Percentiles rank a stretch among this genome's conserved stretches.
phyloP scores from a whole-genome alignment of 2,888 invertebrate species.

The Melinaea menophilus region DNA sequence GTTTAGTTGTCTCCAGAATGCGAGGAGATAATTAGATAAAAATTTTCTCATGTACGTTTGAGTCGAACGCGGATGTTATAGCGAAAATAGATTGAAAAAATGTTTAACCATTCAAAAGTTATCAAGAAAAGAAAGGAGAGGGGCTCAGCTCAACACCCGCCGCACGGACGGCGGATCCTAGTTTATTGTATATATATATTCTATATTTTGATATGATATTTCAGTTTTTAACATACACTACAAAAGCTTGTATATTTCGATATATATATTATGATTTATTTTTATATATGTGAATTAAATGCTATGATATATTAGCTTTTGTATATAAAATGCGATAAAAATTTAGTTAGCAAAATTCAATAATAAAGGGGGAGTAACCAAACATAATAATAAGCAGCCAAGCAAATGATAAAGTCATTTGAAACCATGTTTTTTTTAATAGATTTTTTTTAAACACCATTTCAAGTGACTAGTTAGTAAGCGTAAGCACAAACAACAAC shows the following conservation, averaged over 20 bases:
- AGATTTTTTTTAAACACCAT: conserved; percentile 37
- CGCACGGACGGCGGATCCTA: too few relatives aligned
- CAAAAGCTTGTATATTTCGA: background rate
- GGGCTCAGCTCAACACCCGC: too few relatives aligned
- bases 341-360: conserved; percentile 33
- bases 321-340: conserved; percentile 36
- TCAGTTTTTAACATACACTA: background rate
- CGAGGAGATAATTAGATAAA: too few relatives aligned
- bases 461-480: conserved; percentile 49
- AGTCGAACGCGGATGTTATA: too few relatives aligned
- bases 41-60: too few relatives aligned
- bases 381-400: conserved; percentile 34
- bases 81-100: too few relatives aligned
- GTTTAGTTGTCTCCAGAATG: too few relatives aligned
- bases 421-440: conserved; percentile 36
- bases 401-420: conserved; percentile 33
- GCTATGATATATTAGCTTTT: conserved; percentile 63
- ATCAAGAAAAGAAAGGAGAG: too few relatives aligned
- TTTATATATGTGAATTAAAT: conserved; percentile 29
- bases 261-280: background rate
- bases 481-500: conserved; percentile 48
- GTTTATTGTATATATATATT: background rate
- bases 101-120: too few relatives aligned
- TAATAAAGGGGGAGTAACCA: conserved; percentile 33
- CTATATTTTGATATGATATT: background rate